Percentiles rank a stretch among this genome's conserved stretches.
Evolutionary conservation across 2,797 vertebrate species (phyloP).

Genomic region (Sebastes glaucus): DNA sequence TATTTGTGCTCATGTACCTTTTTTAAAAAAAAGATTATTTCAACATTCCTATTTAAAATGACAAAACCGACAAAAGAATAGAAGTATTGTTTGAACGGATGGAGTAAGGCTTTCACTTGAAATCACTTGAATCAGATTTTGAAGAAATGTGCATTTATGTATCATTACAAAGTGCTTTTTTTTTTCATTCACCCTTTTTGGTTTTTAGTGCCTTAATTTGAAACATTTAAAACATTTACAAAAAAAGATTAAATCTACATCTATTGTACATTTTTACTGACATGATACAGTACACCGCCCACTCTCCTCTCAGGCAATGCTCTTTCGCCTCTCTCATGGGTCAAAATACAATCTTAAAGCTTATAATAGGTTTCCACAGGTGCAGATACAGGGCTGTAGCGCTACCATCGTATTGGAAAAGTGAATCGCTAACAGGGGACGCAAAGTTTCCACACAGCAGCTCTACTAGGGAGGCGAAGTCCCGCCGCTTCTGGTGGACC

Average conservation of each 20-base stretch:
- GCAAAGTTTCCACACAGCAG: constrained; percentile 53
- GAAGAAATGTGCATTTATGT: constrained; percentile 74
- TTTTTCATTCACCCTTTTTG: constrained; percentile 80
- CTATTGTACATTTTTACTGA: constrained; percentile 60
- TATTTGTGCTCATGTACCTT: constrained; percentile 27
- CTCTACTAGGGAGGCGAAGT: background rate
- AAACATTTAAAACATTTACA: constrained; percentile 62
- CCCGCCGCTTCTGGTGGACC: no score
- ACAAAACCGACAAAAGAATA: background rate
- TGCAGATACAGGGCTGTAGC: constrained; percentile 42
- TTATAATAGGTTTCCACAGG: constrained; percentile 64
- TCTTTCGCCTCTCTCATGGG: constrained; percentile 19
- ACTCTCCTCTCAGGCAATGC: constrained; percentile 22
- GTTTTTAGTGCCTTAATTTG: constrained; percentile 80
- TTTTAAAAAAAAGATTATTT: background rate
- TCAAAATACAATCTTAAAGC: constrained; percentile 78
- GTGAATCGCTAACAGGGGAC: constrained; percentile 23
- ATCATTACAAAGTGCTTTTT: constrained; percentile 83
- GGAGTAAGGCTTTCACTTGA: constrained; percentile 64
- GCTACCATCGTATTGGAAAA: constrained; percentile 20
- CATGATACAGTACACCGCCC: constrained; percentile 44
- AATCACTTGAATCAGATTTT: constrained; percentile 55
- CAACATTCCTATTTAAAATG: constrained; percentile 32
- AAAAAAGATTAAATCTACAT: constrained; percentile 49
- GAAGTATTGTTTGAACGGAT: constrained; percentile 40